Conservation (phyloP, 2,888 invertebrate genomes). For the Sisyra terminalis region DNA sequence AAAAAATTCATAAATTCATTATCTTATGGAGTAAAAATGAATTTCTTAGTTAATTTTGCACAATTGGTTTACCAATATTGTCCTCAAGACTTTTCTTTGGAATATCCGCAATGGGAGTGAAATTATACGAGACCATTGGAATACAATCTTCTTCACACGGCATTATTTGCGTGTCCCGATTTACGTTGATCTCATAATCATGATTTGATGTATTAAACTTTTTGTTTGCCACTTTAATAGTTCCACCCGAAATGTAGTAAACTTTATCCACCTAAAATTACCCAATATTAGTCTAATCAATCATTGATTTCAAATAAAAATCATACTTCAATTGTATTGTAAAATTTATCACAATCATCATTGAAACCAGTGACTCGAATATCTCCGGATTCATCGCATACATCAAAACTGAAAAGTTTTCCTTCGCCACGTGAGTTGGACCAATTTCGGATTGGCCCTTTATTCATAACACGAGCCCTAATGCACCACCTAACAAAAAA, state of each 20-base stretch:
- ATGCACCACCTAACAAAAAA: constrained; percentile 63
- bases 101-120: constrained; percentile 31
- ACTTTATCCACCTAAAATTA: constrained; percentile 52
- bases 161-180: constrained; percentile 44
- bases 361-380: constrained; percentile 85
- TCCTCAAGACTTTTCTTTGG: constrained; percentile 46
- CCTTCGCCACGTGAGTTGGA: constrained; percentile 87
- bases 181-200: constrained; percentile 92
- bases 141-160: constrained; percentile 38
- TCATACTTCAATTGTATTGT: constrained; percentile 66
- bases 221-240: constrained; percentile 88
- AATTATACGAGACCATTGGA: constrained; percentile 40
- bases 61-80: constrained; percentile 56
- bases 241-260: constrained; percentile 72
- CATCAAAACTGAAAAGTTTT: constrained; percentile 79
- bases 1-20: constrained; percentile 6
- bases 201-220: constrained; percentile 69
- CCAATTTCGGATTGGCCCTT: constrained; percentile 70
- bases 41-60: too few relatives aligned
- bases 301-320: neutral
- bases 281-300: neutral
- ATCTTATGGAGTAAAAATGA: too few relatives aligned
- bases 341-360: constrained; percentile 76
- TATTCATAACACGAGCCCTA: constrained; percentile 73
- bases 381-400: constrained; percentile 89